Evolutionary conservation across 2,113 vertebrate genomes (phyloP).

Genomic region (Zosterops borbonicus): DNA sequence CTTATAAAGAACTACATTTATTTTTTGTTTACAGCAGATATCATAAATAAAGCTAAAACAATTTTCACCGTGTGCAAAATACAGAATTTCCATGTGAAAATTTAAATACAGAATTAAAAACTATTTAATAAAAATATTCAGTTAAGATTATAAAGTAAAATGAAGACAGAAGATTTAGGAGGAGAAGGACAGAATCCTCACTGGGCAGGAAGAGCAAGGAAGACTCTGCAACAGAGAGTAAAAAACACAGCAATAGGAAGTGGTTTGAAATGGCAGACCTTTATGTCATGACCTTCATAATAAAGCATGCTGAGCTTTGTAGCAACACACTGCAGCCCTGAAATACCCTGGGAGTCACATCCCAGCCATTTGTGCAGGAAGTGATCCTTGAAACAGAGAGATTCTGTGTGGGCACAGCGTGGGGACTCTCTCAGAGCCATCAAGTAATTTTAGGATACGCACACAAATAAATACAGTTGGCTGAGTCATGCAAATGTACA

Average conservation of each 20-base stretch:
- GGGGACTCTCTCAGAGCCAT: background rate
- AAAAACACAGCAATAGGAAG: constrained; percentile 69
- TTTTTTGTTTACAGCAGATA: constrained; percentile 91
- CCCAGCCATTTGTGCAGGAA: background rate
- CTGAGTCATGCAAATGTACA: background rate
- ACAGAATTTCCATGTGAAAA: constrained; percentile 78
- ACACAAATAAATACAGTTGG: background rate
- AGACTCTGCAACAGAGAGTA: constrained; percentile 89
- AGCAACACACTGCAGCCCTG: background rate
- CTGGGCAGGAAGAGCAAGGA: constrained; percentile 68
- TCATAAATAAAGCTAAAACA: constrained; percentile 86
- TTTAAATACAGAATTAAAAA: constrained; percentile 70
- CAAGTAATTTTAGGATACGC: background rate
- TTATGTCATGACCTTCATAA: background rate
- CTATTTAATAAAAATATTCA: constrained; percentile 57
- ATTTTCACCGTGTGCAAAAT: constrained; percentile 78
- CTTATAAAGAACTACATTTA: constrained; percentile 87
- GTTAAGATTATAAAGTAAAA: constrained; percentile 55
- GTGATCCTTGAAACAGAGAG: background rate
- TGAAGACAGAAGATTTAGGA: constrained; percentile 46
- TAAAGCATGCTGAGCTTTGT: constrained; percentile 37
- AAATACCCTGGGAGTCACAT: background rate
- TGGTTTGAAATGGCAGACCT: constrained; percentile 53
- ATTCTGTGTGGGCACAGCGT: background rate
- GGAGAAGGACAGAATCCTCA: constrained; percentile 78